Conservation (phyloP, 2,797 vertebrate genomes). For the Tamandua tetradactyla region DNA sequence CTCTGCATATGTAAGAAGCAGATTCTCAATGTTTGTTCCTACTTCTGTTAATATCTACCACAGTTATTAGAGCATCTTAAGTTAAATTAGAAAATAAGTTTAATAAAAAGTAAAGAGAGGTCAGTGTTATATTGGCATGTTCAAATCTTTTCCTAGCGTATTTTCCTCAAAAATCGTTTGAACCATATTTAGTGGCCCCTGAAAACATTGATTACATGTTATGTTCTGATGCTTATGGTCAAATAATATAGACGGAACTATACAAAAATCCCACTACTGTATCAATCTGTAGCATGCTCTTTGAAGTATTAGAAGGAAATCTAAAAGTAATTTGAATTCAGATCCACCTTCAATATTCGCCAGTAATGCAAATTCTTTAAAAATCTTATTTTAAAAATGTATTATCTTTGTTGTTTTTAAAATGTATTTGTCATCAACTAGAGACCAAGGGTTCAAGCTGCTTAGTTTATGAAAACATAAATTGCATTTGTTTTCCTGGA, state of each 20-base stretch:
- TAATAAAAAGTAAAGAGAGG: neutral
- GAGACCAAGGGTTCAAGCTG: neutral
- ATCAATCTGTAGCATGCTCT: neutral
- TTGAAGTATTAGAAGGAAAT: neutral
- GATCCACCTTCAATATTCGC: neutral
- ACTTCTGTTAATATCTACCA: neutral
- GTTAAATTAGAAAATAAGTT: neutral
- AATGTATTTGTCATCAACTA: neutral
- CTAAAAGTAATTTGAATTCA: neutral
- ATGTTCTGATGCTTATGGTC: neutral
- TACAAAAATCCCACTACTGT: neutral
- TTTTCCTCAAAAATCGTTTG: neutral
- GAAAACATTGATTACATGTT: neutral
- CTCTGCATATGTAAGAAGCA: neutral
- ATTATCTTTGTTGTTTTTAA: neutral
- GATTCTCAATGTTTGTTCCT: neutral
- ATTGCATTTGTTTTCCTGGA: neutral
- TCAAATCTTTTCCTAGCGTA: neutral
- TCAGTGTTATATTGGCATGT: neutral
- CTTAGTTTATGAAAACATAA: neutral
- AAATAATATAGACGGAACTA: neutral
- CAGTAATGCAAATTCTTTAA: neutral
- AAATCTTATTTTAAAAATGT: neutral
- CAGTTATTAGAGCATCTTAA: neutral
- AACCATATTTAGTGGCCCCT: neutral